These are phyloP conservation scores for Lagria hirta DNA, from an alignment of 2,888 invertebrate species.

Conservation along the genomic window DNA sequence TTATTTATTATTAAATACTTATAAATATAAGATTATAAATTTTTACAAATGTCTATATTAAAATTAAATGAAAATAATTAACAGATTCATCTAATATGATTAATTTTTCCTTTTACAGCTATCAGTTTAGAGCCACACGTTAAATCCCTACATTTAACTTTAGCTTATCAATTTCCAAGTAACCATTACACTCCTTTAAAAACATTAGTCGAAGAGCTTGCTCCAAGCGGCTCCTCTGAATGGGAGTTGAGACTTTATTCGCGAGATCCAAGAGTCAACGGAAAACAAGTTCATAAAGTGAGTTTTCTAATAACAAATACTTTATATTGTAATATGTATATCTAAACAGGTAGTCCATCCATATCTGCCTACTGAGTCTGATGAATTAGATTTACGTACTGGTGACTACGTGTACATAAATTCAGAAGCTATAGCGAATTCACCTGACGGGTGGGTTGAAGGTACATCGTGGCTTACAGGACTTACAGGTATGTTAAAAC, in stretches of 20 bases:
- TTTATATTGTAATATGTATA: too few species aligned
- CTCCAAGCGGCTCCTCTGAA: slow-evolving; percentile 64
- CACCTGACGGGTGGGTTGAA: slow-evolving; percentile 85
- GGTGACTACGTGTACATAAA: slow-evolving; percentile 86
- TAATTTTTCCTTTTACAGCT: slow-evolving; percentile 55
- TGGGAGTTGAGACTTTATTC: slow-evolving; percentile 91
- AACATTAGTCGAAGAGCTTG: slow-evolving; percentile 71
- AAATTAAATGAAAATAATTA: too few species aligned
- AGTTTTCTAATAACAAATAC: too few species aligned
- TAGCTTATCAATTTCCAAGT: slow-evolving; percentile 85
- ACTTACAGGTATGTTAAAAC: too few species aligned
- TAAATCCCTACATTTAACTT: slow-evolving; percentile 82
- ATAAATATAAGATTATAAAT: too few species aligned
- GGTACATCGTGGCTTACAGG: slow-evolving; percentile 84
- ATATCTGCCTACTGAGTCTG: slow-evolving; percentile 73
- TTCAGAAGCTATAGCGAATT: slow-evolving; percentile 69
- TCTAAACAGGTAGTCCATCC: slow-evolving; percentile 70
- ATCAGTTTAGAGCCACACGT: slow-evolving; percentile 77
- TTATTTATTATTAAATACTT: too few species aligned
- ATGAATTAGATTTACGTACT: slow-evolving; percentile 81
- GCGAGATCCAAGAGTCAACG: slow-evolving; percentile 73
- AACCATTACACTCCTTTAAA: slow-evolving; percentile 72
- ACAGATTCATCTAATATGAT: not conserved
- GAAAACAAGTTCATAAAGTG: slow-evolving; percentile 63
- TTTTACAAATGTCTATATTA: too few species aligned